Evolutionary conservation across 2,888 invertebrate species (phyloP), one percentile per base, ranked within the genome.

Genomic region (Microchrysa polita): DNA sequence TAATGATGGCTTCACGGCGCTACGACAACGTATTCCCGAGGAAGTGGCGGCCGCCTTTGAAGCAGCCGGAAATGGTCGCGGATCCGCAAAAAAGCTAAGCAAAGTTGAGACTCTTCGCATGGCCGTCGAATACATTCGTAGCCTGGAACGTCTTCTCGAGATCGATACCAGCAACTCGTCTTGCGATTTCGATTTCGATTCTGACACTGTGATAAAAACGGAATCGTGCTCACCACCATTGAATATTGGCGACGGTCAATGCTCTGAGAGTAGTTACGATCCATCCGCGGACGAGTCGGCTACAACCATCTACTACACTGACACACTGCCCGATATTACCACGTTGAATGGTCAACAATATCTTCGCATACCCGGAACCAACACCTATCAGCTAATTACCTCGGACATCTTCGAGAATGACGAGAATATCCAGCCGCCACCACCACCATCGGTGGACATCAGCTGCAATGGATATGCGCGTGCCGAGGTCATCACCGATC

Each of bases 71-170:
- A 79, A 79, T 0, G 80, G 81, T 0, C 85, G 90, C 77, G 91
- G 92, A 23, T 89, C 89, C 78, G 89, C 89, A 78, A 94, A 94
- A 80, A 95, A 95, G 80, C 85, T 94, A 5, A 93, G 93, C 79
- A 95, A 95, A 87, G 94, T 95, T 1, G 96, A 96, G 85, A 96
- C 96, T 0, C 84, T 96, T 55, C 88, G 94, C 63, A 94, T 95
- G 91, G 96, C 95, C 7, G 94, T 96, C 0, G 95, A 95, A 81
- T 96, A 96, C 80, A 96, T 96, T 77, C 86, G 93, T 77, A 93
- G 92, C 76, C 85, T 96, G 69, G 93, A 95, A 82, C 89, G 89
- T 79, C 83, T 95, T 53, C 83, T 95, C 7, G 90, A 91, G 34
- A 89, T 91, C 71, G 91, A 91, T 1, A 88, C n/a, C 9, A 67